Evolutionary conservation across 1,140 invertebrate genomes (phyloP), one percentile per base, ranked within the genome.

Genomic region (Drepana arcuata): DNA sequence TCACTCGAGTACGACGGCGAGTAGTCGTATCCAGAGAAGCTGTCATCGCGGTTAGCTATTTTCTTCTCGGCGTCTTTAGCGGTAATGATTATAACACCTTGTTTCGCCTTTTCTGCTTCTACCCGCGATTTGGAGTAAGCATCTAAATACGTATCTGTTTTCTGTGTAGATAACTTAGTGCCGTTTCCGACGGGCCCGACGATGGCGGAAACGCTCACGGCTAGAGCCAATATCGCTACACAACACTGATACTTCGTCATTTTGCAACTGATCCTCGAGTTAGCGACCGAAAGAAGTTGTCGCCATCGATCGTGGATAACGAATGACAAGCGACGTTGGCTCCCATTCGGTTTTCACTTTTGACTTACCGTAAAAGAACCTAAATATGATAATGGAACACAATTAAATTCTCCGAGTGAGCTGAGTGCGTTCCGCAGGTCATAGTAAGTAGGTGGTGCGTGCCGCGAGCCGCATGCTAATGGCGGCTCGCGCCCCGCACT

Each of bases 311-410:
- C 53, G 64, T 60, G 40, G 53, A 38, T 70, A 58, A 68, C 77
- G 69, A 81, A 79, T 79, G 77, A 72, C 71, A 59, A 59, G 37
- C 58, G 45, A 52, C 48, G 54, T 50, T 24, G 61, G 42, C 54
- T 52, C 50, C 58, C 65, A 75, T 75, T 69, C 62, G 61, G 74
- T 81, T 81, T 81, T 81, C 77, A 81, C 77, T 81, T 81, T 81
- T 79, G 72, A 77, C 68, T 79, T 75, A 81, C 74, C 55, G 77
- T 81, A 79, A 77, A 81, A 77, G 72, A 81, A 67, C 74, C 74
- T 77, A 71, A 77, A 81, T 81, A 81, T 81, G 77, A 81, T 81
- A 81, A 81, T 81, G 65, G 72, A 69, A 72, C 69, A 78, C 77
- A 82, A 82, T 82, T 79, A 82, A 79, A 82, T 82, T 82, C 78